Conservation (phyloP, 1,140 invertebrate species). For the Lordiphosa clarofinis region DNA sequence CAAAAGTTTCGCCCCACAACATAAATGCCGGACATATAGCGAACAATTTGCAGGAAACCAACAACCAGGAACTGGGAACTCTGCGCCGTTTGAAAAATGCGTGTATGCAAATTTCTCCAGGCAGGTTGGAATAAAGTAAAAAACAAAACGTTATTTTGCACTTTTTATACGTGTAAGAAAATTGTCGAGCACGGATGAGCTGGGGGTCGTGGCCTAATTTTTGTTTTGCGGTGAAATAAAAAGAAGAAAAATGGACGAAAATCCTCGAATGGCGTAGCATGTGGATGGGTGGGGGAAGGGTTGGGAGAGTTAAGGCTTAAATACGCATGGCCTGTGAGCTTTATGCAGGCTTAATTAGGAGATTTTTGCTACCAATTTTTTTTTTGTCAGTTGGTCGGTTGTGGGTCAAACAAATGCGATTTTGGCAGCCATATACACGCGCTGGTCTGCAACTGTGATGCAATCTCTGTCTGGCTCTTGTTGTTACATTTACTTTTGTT, state of each 20-base stretch:
- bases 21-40: slow-evolving; percentile 54
- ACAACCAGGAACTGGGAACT: slow-evolving; percentile 25
- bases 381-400: slow-evolving; percentile 37
- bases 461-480: slow-evolving; percentile 25
- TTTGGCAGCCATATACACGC: slow-evolving; percentile 12
- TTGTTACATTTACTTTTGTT: slow-evolving; percentile 16
- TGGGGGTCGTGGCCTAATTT: slow-evolving; percentile 43
- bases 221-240: slow-evolving; percentile 28
- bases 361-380: slow-evolving; percentile 29
- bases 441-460: slow-evolving; percentile 6
- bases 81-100: slow-evolving; percentile 54
- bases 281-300: background rate
- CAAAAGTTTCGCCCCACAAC: slow-evolving; percentile 8
- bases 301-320: background rate
- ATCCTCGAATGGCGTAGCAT: background rate
- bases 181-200: background rate
- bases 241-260: slow-evolving; percentile 27
- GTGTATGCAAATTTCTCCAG: slow-evolving; percentile 61
- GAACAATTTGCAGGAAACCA: slow-evolving; percentile 45
- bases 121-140: slow-evolving; percentile 15
- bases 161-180: slow-evolving; percentile 22
- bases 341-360: slow-evolving; percentile 62
- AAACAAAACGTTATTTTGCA: slow-evolving; percentile 37
- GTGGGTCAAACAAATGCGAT: slow-evolving; percentile 25
- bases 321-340: slow-evolving; percentile 7